Evolutionary conservation across 2,888 invertebrate genomes (phyloP), one percentile per base, ranked within the genome.

Genomic region (Linhomoeus sp.): DNA sequence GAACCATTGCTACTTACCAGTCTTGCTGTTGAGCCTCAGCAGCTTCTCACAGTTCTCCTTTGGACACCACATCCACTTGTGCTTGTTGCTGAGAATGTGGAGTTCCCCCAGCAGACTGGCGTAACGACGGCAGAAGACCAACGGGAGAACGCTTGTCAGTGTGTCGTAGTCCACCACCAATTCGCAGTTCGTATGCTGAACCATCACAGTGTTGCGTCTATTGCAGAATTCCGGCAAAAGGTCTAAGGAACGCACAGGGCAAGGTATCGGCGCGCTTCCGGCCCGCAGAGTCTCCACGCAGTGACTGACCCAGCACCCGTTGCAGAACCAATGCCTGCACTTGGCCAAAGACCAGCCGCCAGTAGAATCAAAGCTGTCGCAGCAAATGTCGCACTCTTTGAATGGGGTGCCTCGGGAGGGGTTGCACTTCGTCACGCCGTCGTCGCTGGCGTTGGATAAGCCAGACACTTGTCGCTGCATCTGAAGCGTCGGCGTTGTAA

Each of bases 301-400:
- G 38, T 44, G 33, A 15, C 9, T n/a, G 3, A 19, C 22, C 44
- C 44, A 44, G 36, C 44, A 44, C 23, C 9, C 20, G 12, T 14
- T n/a, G 23, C 44, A 44, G 38, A 35, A 44, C 44, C 44, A 44
- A 35, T 44, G 44, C 20, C 3, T 15, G 22, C 44, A 44, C 22
- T 26, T 3, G 3, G 44, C 44, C 20, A 44, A 19, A n/a, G n/a
- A n/a, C n/a, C n/a, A n/a, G n/a, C n/a, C n/a, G n/a, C n/a, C n/a
- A n/a, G n/a, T n/a, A n/a, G n/a, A n/a, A n/a, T n/a, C n/a, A n/a
- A n/a, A n/a, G n/a, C n/a, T n/a, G n/a, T n/a, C n/a, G n/a, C n/a
- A n/a, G n/a, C n/a, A n/a, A n/a, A n/a, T n/a, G n/a, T n/a, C n/a
- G n/a, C n/a, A n/a, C n/a, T n/a, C n/a, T n/a, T n/a, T n/a, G n/a